Evolutionary conservation across 2,888 invertebrate genomes (phyloP).

Genomic region (Thyatira batis): DNA sequence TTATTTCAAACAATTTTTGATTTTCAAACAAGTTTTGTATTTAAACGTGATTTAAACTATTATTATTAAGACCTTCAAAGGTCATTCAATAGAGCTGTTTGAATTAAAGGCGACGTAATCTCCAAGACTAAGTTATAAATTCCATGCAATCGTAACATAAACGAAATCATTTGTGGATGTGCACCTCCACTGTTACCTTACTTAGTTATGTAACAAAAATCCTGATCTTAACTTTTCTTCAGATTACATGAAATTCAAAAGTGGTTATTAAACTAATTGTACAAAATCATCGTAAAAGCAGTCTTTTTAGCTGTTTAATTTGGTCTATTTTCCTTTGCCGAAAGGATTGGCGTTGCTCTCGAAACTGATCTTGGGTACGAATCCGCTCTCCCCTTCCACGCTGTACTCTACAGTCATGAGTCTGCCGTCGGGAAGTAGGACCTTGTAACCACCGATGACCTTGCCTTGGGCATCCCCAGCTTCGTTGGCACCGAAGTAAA

Average conservation of each 20-base stretch:
- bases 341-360: slow-evolving; percentile 84
- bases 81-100: too few species aligned
- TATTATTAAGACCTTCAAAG: too few species aligned
- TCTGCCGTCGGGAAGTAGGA: slow-evolving; percentile 86
- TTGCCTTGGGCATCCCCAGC: slow-evolving; percentile 84
- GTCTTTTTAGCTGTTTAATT: slow-evolving; percentile 17
- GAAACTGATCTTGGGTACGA: slow-evolving; percentile 86
- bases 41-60: too few species aligned
- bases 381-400: slow-evolving; percentile 87
- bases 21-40: too few species aligned
- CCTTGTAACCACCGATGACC: slow-evolving; percentile 85
- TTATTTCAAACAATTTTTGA: too few species aligned
- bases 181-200: slow-evolving; percentile 11
- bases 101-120: background rate
- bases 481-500: slow-evolving; percentile 87
- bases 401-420: slow-evolving; percentile 88
- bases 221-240: background rate
- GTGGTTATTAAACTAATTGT: slow-evolving; percentile 14
- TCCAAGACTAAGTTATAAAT: slow-evolving; percentile 1
- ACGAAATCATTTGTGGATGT: slow-evolving; percentile 9
- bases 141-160: slow-evolving; percentile 8
- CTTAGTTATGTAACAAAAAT: background rate
- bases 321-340: slow-evolving; percentile 62
- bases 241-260: background rate
- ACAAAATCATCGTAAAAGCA: slow-evolving; percentile 12